phyloP scores from a whole-genome alignment of 1,140 invertebrate genomes.

The Drosophila bifasciata region DNA sequence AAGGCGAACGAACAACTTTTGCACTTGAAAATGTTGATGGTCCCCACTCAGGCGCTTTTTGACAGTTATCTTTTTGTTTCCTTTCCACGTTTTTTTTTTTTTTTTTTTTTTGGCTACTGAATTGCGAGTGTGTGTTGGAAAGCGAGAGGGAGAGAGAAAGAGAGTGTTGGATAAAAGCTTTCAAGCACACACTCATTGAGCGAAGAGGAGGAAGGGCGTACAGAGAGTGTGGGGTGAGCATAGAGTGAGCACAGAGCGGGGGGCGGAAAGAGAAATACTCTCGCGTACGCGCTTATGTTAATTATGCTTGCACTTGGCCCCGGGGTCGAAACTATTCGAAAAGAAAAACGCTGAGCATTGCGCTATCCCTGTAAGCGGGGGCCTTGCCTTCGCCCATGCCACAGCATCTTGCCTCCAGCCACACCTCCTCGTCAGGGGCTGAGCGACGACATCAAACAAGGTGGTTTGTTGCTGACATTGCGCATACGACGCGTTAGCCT shows the following conservation, averaged over 20 bases:
- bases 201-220: neutral
- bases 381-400: conserved; percentile 4
- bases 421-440: conserved; percentile 15
- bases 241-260: too few relatives aligned
- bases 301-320: conserved; percentile 76
- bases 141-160: too few relatives aligned
- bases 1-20: conserved; percentile 61
- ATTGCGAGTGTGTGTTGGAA: conserved; percentile 28
- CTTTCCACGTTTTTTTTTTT: neutral
- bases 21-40: conserved; percentile 42
- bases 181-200: conserved; percentile 54
- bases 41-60: conserved; percentile 29
- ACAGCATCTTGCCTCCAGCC: neutral
- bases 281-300: conserved; percentile 63
- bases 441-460: conserved; percentile 18
- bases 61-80: conserved; percentile 17
- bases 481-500: conserved; percentile 55
- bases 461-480: conserved; percentile 33
- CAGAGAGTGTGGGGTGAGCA: neutral
- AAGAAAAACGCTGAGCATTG: conserved; percentile 57
- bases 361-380: conserved; percentile 41
- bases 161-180: conserved; percentile 58
- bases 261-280: conserved; percentile 41
- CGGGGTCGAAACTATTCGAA: conserved; percentile 66
- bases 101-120: conserved; percentile 12